Conservation (phyloP, 2,797 vertebrate genomes). For the Notoglanidium macrostoma region DNA sequence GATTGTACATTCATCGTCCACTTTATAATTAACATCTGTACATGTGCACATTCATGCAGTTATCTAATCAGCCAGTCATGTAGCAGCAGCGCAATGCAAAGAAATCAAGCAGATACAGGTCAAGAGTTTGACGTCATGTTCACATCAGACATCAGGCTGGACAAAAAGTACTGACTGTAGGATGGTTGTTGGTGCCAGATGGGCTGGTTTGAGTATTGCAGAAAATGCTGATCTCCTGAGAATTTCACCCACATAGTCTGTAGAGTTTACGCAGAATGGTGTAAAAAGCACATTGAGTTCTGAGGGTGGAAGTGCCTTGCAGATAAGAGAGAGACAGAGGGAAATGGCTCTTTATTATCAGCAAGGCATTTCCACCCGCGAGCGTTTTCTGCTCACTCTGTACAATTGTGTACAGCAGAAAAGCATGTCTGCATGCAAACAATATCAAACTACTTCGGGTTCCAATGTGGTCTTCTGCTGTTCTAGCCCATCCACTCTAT, state of each 20-base stretch:
- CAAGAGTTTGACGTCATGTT: neutral
- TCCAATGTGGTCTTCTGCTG: neutral
- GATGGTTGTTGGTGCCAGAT: neutral
- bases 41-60: neutral
- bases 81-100: no score
- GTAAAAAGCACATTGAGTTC: neutral
- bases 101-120: no score
- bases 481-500: neutral
- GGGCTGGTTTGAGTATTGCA: neutral
- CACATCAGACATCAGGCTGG: neutral
- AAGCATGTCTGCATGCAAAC: neutral
- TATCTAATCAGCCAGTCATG: neutral
- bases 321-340: neutral
- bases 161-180: no score
- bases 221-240: neutral
- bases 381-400: no score
- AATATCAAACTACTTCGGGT: neutral
- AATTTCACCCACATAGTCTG: neutral
- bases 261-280: neutral
- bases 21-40: neutral
- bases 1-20: neutral
- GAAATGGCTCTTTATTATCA: neutral
- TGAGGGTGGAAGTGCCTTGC: neutral
- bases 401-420: neutral
- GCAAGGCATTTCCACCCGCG: no score